phyloP scores from a whole-genome alignment of 1,140 invertebrate genomes.

The Drosophila leontia region DNA sequence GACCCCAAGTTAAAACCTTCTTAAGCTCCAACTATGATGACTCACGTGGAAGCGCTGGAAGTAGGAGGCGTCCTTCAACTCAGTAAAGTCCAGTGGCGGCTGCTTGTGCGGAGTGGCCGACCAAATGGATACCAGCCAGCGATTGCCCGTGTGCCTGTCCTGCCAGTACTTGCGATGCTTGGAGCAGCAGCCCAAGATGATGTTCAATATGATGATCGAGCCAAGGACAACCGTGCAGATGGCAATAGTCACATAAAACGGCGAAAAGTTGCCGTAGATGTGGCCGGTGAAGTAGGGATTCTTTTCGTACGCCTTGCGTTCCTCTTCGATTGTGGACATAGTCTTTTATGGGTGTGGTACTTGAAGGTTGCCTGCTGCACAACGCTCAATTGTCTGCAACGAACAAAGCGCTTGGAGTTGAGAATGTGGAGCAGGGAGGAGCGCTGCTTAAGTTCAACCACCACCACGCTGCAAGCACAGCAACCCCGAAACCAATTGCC shows the following conservation, averaged over 20 bases:
- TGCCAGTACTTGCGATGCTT: conserved; percentile 92
- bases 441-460: conserved; percentile 33
- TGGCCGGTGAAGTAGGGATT: conserved; percentile 88
- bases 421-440: conserved; percentile 23
- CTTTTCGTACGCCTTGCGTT: conserved; percentile 88
- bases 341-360: conserved; percentile 56
- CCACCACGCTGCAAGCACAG: conserved; percentile 17
- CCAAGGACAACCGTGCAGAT: conserved; percentile 90
- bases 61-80: conserved; percentile 87
- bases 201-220: conserved; percentile 90
- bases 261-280: conserved; percentile 89
- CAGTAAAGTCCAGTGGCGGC: conserved; percentile 92
- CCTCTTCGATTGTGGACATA: conserved; percentile 88
- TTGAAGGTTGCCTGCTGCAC: conserved; percentile 28
- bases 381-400: conserved; percentile 52
- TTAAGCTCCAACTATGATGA: not conserved
- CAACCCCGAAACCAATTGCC: conserved; percentile 43
- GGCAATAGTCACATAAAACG: conserved; percentile 92
- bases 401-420: not conserved
- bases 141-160: conserved; percentile 92
- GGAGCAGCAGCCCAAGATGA: conserved; percentile 92
- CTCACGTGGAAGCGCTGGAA: conserved; percentile 77
- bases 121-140: conserved; percentile 93
- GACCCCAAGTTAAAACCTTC: not conserved
- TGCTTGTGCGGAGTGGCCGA: conserved; percentile 92